A percentile compares a stretch with the other conserved stretches of the same genome.
These are phyloP conservation scores for Macrocentrus cingulum DNA, from an alignment of 1,140 invertebrate genomes.

Conservation along the genomic window DNA sequence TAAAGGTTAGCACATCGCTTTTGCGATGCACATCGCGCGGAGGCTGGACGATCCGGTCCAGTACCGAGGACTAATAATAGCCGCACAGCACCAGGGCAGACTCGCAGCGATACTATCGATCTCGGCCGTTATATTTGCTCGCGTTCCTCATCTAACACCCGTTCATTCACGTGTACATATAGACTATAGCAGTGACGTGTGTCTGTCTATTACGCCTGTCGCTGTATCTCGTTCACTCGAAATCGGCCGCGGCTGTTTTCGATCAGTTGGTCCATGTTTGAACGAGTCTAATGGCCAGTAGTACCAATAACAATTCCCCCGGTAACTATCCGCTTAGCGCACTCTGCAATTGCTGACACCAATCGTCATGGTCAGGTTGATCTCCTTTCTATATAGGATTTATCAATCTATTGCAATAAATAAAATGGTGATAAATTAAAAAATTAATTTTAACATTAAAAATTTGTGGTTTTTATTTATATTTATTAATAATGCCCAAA, in stretches of 20 bases:
- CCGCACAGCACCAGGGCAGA: conserved; percentile 14
- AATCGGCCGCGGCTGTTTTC: conserved; percentile 23
- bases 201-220: background rate
- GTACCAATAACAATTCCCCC: conserved; percentile 25
- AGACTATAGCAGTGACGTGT: conserved; percentile 3
- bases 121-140: conserved; percentile 25
- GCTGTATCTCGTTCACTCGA: background rate
- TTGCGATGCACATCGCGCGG: background rate
- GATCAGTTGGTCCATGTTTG: conserved; percentile 25
- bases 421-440: no score
- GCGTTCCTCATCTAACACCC: conserved; percentile 13
- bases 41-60: conserved; percentile 4
- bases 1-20: conserved; percentile 12
- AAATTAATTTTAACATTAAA: no score
- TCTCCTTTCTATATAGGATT: background rate
- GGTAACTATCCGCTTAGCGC: conserved; percentile 25
- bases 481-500: no score
- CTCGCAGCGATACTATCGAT: conserved; percentile 19
- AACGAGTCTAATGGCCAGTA: conserved; percentile 20
- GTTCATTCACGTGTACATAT: background rate
- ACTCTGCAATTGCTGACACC: conserved; percentile 7
- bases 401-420: no score
- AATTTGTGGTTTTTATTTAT: no score
- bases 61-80: conserved; percentile 18
- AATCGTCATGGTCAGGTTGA: conserved; percentile 10